Base-by-base conservation (phyloP, 2,113 vertebrate genomes). In the Hemichromis elongatus region DNA sequence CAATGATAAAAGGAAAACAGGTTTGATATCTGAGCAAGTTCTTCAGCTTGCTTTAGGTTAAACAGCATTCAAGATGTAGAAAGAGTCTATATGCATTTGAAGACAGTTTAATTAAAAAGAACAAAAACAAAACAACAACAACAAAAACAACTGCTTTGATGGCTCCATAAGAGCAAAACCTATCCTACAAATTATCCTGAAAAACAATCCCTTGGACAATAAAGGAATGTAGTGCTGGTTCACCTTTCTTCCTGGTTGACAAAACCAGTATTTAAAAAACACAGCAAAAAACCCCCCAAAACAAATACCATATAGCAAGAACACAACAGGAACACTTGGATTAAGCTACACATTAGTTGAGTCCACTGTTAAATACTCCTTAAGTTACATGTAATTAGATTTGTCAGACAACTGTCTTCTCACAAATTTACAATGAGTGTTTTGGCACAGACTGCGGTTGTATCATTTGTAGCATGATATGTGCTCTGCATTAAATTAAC, bases 181-280 rank as follows among this genome's bases (percentile, higher is more conserved):
- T 56, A 87, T 82, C 45, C 78, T 92, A 89, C 21, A 57, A 87
- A 82, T 80, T 40, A 66, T 21, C 7, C 12, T 45, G 42, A 50
- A 82, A 93, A 92, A 85, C 40, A 78, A 89, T 90, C 30, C 73
- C 73, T 78, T 86, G 6, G 18, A 90, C 42, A 84, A 81, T 42
- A 45, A 56, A 92, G 95, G 95, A 96, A 96, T 96, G 95, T 95
- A 95, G 88, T 88, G 90, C 88, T 84, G 86, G 82, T 90, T 91
- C 37, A 19, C 84, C 61, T 87, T 79, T 85, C 33, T 53, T 63
- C 7, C 81, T 53, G 37, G 35, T 18, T 86, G 70, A 19, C 12
- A 86, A 89, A 54, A 90, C 42, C 56, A 82, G 81, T 70, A 86
- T 16, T 80, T n/a, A n/a, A n/a, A n/a, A n/a, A n/a, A n/a, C n/a